phyloP scores from a whole-genome alignment of 1,140 invertebrate genomes.

The Solenopsis invicta region DNA sequence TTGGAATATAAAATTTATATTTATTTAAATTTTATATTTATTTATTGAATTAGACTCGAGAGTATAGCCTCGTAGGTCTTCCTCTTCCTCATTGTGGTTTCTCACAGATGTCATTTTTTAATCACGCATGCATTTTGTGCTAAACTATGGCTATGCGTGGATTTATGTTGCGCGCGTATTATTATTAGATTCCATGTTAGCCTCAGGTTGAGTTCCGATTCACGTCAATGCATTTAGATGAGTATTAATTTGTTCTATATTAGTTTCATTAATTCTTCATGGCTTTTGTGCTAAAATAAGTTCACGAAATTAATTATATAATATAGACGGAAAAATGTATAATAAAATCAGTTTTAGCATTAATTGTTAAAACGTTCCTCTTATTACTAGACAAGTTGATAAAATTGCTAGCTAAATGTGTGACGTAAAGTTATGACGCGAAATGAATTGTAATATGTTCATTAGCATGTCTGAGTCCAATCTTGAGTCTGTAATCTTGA shows the following conservation, averaged over 20 bases:
- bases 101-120: background rate
- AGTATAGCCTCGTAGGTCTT: background rate
- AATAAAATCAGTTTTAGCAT: background rate
- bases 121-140: background rate
- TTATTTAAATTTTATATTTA: too few species aligned
- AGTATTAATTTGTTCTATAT: background rate
- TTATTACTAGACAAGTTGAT: background rate
- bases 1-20: too few species aligned
- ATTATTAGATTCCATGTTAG: background rate
- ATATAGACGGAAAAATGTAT: background rate
- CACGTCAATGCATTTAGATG: background rate
- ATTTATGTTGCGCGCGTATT: background rate
- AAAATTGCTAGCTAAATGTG: background rate
- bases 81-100: background rate
- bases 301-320: background rate
- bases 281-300: slow-evolving; percentile 6
- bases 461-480: background rate
- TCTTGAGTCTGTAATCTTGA: background rate
- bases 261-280: background rate
- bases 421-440: background rate
- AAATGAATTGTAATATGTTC: background rate
- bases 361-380: background rate
- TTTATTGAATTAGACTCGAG: background rate
- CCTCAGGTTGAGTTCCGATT: background rate
- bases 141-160: background rate